Evolutionary conservation across 30 jellyfish, hydroid and myxozoan species (phyloP).

Genomic region (Cassiopea andromeda): DNA sequence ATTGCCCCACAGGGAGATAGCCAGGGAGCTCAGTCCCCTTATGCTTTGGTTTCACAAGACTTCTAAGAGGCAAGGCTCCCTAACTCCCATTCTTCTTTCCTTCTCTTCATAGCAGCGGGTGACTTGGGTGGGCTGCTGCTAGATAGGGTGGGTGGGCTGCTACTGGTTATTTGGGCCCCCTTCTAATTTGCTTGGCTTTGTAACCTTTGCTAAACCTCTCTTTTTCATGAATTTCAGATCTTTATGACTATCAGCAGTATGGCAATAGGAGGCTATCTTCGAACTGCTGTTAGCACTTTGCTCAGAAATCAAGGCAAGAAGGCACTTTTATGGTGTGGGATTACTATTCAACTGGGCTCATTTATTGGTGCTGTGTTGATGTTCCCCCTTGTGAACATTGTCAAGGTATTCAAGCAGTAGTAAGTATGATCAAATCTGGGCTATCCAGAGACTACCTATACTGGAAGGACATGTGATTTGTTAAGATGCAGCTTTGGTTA

Average conservation of each 20-base stretch:
- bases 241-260: constrained; percentile 59
- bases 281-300: constrained; percentile 85
- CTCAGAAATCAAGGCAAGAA: constrained; percentile 87
- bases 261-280: constrained; percentile 84
- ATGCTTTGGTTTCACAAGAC: no score
- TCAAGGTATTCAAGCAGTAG: constrained; percentile 64
- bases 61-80: no score
- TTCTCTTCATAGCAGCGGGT: no score
- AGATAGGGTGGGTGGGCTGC: no score
- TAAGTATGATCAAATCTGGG: neutral
- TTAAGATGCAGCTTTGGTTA: neutral
- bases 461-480: neutral
- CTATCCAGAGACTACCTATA: neutral
- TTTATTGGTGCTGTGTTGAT: constrained; percentile 83
- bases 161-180: neutral
- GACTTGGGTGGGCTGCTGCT: no score
- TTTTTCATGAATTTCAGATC: constrained; percentile 27
- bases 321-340: constrained; percentile 91
- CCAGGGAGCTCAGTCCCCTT: no score
- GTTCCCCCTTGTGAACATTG: constrained; percentile 75
- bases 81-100: no score
- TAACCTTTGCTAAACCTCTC: neutral
- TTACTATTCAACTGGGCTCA: constrained; percentile 92
- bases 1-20: no score
- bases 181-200: neutral